Percentiles rank a stretch among this genome's conserved stretches.
Evolutionary conservation across 2,113 vertebrate species (phyloP).

Genomic region (Leptodactylus fuscus): DNA sequence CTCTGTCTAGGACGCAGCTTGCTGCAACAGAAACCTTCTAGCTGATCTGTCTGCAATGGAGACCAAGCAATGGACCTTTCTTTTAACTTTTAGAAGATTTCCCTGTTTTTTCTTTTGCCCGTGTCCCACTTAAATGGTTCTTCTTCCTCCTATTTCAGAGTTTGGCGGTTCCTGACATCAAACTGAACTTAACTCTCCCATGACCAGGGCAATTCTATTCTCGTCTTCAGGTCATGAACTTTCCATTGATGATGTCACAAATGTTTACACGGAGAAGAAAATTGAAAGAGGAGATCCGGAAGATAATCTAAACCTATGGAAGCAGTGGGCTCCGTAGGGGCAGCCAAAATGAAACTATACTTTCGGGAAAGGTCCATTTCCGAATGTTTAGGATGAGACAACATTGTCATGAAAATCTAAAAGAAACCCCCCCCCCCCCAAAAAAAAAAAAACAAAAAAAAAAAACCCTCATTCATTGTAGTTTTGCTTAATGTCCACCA

Average conservation of each 20-base stretch:
- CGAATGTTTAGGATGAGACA: too few relatives aligned
- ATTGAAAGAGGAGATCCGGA: not conserved
- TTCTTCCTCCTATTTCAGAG: not conserved
- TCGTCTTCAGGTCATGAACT: conserved; percentile 5
- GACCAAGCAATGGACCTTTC: too few relatives aligned
- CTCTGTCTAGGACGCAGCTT: not conserved
- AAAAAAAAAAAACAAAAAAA: not conserved
- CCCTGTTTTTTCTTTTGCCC: too few relatives aligned
- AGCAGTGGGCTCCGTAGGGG: not conserved
- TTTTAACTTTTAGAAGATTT: too few relatives aligned
- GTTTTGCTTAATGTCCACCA: too few relatives aligned
- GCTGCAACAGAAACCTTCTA: not conserved
- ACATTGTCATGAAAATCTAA: not conserved
- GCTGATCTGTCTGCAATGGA: not conserved
- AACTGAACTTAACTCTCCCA: not conserved
- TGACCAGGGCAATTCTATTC: conserved; percentile 6
- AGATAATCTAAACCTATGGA: too few relatives aligned
- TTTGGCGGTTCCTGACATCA: not conserved
- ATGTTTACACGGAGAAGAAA: not conserved
- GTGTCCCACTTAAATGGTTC: not conserved
- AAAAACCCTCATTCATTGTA: too few relatives aligned
- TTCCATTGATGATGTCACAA: not conserved
- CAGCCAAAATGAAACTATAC: not conserved
- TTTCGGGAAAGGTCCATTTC: too few relatives aligned
- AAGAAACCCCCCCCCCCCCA: not conserved